phyloP scores from a whole-genome alignment of 2,797 vertebrate genomes.

The Picus viridis region DNA sequence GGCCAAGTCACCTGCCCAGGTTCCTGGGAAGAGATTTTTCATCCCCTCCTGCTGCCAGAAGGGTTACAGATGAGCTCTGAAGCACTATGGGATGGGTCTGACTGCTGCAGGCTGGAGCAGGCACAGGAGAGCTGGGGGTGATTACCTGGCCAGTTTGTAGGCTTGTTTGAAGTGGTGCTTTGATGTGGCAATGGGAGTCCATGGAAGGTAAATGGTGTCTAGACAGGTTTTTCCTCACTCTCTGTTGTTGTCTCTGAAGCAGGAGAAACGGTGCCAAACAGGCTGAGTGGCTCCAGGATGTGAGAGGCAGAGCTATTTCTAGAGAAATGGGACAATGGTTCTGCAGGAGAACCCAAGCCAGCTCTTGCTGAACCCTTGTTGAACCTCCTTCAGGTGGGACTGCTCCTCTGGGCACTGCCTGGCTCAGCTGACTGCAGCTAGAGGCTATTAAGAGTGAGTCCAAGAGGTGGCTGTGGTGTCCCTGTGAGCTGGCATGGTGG shows the following conservation, averaged over 20 bases:
- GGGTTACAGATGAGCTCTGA: neutral
- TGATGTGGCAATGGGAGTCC: neutral
- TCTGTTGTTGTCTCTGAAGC: slow-evolving; percentile 42
- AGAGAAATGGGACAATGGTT: neutral
- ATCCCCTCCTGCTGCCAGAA: neutral
- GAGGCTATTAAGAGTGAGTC: too few species aligned
- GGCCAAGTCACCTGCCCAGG: neutral
- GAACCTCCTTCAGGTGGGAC: neutral
- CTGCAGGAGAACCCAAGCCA: neutral
- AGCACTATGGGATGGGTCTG: neutral
- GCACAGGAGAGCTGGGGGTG: neutral
- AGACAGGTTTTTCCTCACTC: slow-evolving; percentile 44
- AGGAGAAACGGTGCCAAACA: slow-evolving; percentile 1
- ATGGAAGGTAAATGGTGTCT: neutral
- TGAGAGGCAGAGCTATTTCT: neutral
- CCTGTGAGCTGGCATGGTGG: neutral
- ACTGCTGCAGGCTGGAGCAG: neutral
- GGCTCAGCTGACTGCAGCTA: neutral
- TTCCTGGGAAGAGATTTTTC: neutral
- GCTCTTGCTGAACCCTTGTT: neutral
- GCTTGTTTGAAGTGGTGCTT: slow-evolving; percentile 13
- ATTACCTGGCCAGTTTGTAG: neutral
- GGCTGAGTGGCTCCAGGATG: slow-evolving; percentile 19
- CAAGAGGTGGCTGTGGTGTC: neutral
- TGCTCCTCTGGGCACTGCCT: neutral